phyloP scores from a whole-genome alignment of 2,113 vertebrate species.

The Anhinga anhinga region DNA sequence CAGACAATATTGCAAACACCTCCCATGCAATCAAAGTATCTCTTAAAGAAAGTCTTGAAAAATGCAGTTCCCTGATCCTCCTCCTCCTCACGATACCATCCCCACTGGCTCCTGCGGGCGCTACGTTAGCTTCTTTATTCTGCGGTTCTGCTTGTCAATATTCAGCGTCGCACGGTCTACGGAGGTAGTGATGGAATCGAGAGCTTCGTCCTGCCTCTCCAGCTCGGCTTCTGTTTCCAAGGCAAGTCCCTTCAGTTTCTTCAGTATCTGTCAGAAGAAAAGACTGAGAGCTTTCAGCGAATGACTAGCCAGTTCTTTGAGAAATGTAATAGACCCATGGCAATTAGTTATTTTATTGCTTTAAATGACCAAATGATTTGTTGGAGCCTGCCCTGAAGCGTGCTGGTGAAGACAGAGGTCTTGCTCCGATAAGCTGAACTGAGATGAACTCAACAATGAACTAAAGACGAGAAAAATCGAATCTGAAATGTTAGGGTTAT shows the following conservation, averaged over 20 bases:
- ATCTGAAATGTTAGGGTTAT: background rate
- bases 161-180: conserved; percentile 79
- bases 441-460: background rate
- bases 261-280: conserved; percentile 81
- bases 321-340: accelerated
- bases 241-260: conserved; percentile 87
- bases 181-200: conserved; percentile 80
- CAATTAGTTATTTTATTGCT: accelerated
- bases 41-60: background rate
- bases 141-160: conserved; percentile 84
- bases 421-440: background rate
- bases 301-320: accelerated
- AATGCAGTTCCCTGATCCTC: background rate
- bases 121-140: conserved; percentile 85
- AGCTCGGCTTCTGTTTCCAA: conserved; percentile 88
- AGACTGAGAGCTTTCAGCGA: background rate
- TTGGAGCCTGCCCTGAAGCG: background rate
- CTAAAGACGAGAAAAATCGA: background rate
- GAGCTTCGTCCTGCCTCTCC: conserved; percentile 87
- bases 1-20: background rate
- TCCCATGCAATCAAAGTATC: background rate
- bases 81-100: accelerated
- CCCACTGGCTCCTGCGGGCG: accelerated
- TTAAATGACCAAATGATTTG: background rate
- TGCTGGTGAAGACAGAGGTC: background rate